Evolutionary conservation across 2,797 vertebrate species (phyloP).

Genomic region (Gobionotothen gibberifrons): DNA sequence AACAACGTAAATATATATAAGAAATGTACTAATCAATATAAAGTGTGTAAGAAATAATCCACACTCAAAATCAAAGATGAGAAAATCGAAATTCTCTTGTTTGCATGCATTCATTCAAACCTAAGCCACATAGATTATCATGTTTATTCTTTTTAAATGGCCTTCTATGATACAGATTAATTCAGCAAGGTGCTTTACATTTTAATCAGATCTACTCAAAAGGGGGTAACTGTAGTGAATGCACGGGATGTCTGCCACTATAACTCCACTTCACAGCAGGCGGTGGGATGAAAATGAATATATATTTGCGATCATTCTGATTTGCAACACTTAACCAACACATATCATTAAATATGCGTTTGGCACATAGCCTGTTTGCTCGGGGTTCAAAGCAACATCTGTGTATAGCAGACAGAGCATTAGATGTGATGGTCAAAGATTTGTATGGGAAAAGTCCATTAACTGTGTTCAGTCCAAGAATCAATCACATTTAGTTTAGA

Average conservation of each 20-base stretch:
- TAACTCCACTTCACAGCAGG: slow-evolving; percentile 17
- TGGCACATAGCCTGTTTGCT: neutral
- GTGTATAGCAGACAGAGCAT: slow-evolving; percentile 1
- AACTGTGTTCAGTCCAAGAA: no score
- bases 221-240: slow-evolving; percentile 16
- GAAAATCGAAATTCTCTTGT: neutral
- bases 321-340: neutral
- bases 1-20: no score
- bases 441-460: neutral
- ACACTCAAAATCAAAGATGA: slow-evolving; percentile 7
- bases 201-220: slow-evolving; percentile 44
- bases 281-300: neutral
- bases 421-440: slow-evolving; percentile 6
- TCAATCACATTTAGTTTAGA: no score
- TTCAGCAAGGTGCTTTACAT: slow-evolving; percentile 31
- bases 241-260: slow-evolving; percentile 20
- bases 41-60: neutral
- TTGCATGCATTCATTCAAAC: neutral
- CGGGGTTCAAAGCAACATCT: slow-evolving; percentile 6
- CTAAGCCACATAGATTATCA: neutral
- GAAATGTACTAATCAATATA: no score
- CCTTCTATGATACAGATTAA: slow-evolving; percentile 32
- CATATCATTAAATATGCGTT: neutral
- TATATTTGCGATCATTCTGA: neutral
- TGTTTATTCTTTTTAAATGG: neutral